A percentile compares a stretch with the other conserved stretches of the same genome.
phyloP scores from a whole-genome alignment of 2,888 invertebrate genomes.

The Apoda limacodes region DNA sequence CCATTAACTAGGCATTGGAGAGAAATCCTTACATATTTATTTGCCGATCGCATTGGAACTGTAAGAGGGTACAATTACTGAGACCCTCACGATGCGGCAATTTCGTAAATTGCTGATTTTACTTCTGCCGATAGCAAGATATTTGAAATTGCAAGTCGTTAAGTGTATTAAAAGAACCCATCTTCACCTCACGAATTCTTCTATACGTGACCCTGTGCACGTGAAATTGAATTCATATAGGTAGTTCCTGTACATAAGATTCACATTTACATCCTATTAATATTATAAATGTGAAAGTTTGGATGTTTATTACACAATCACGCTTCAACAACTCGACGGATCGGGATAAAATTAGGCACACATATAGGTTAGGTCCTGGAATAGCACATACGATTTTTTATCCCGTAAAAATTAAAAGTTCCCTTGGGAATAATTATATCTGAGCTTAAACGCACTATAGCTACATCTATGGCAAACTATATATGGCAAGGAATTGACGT shows the following conservation, averaged over 20 bases:
- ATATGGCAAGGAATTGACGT: too few species aligned
- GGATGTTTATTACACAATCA: too few species aligned
- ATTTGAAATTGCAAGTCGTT: slow-evolving; percentile 53
- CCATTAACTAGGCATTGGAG: slow-evolving; percentile 3
- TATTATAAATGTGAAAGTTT: too few species aligned
- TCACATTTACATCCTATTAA: background rate
- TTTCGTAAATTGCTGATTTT: slow-evolving; percentile 60
- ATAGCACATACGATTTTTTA: too few species aligned
- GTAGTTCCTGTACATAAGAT: background rate
- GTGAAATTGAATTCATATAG: background rate
- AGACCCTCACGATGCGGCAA: slow-evolving; percentile 50
- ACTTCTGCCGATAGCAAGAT: slow-evolving; percentile 49
- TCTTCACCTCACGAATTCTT: slow-evolving; percentile 31
- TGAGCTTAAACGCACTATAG: too few species aligned
- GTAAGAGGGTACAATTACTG: slow-evolving; percentile 52
- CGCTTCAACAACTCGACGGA: too few species aligned
- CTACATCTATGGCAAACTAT: too few species aligned
- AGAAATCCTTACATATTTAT: slow-evolving; percentile 46
- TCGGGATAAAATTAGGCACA: too few species aligned
- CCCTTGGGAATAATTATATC: too few species aligned
- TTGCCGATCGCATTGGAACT: slow-evolving; percentile 44
- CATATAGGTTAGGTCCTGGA: too few species aligned
- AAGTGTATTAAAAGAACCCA: slow-evolving; percentile 35
- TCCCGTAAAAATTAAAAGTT: too few species aligned
- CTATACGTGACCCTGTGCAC: slow-evolving; percentile 21